phyloP scores from a whole-genome alignment of 2,797 vertebrate genomes.

The Tapirus indicus region DNA sequence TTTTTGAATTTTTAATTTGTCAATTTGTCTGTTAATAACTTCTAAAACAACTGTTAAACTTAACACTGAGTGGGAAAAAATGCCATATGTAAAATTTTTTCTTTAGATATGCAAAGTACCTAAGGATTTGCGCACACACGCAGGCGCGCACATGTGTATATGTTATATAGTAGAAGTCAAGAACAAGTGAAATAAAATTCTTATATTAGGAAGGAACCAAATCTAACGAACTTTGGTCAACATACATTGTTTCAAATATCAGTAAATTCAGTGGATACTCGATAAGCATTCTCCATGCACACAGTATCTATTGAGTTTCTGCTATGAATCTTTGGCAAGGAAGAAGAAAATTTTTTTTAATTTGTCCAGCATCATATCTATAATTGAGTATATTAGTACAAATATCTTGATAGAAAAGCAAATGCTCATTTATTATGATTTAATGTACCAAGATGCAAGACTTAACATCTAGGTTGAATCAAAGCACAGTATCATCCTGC shows the following conservation, averaged over 20 bases:
- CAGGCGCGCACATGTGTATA: neutral
- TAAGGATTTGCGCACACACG: neutral
- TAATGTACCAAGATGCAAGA: slow-evolving; percentile 53
- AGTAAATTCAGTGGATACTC: slow-evolving; percentile 44
- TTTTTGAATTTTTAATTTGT: slow-evolving; percentile 80
- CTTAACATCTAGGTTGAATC: slow-evolving; percentile 59
- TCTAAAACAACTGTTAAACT: slow-evolving; percentile 79
- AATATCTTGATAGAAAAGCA: slow-evolving; percentile 61
- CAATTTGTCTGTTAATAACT: slow-evolving; percentile 74
- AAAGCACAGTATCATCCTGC: slow-evolving; percentile 37
- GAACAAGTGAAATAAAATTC: slow-evolving; percentile 49
- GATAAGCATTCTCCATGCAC: neutral
- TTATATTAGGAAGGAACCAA: slow-evolving; percentile 11
- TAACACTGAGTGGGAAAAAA: slow-evolving; percentile 57
- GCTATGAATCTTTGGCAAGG: slow-evolving; percentile 59
- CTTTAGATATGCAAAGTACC: slow-evolving; percentile 61
- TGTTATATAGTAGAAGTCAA: slow-evolving; percentile 16
- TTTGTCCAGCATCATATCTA: slow-evolving; percentile 37
- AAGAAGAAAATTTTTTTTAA: slow-evolving; percentile 29
- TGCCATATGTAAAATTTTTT: slow-evolving; percentile 77
- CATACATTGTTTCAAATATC: slow-evolving; percentile 15
- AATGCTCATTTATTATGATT: slow-evolving; percentile 62
- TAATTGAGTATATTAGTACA: slow-evolving; percentile 56
- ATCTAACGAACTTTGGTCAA: slow-evolving; percentile 13
- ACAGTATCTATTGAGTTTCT: neutral